A percentile compares a stretch with the other conserved stretches of the same genome.
phyloP scores from a whole-genome alignment of 2,113 vertebrate genomes.

The Phyllopteryx taeniolatus region DNA sequence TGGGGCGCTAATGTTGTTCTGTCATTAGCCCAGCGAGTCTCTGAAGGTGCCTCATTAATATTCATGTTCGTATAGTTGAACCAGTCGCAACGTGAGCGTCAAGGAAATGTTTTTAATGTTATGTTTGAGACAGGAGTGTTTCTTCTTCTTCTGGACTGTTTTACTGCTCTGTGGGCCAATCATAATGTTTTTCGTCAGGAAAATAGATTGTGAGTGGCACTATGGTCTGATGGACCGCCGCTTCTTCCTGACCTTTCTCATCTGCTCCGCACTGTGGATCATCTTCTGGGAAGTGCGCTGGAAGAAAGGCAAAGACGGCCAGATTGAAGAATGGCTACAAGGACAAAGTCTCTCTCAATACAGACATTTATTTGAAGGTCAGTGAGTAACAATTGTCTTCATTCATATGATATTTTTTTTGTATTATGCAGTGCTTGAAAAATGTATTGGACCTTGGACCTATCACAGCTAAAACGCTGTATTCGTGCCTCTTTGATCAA shows the following conservation, averaged over 20 bases:
- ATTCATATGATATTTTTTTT: not conserved
- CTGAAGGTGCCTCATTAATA: slow-evolving; percentile 43
- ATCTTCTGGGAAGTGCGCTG: slow-evolving; percentile 81
- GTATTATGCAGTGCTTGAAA: not conserved
- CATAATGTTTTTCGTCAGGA: not conserved
- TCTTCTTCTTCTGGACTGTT: not conserved
- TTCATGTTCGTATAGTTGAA: slow-evolving; percentile 39
- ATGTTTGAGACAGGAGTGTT: not conserved
- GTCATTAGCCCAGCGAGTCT: slow-evolving; percentile 25
- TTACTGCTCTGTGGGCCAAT: not conserved
- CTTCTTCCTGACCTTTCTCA: slow-evolving; percentile 78
- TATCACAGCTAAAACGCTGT: too few relatives aligned
- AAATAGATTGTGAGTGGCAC: slow-evolving; percentile 39
- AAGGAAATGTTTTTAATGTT: not conserved
- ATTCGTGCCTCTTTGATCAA: too few relatives aligned
- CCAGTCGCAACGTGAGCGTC: slow-evolving; percentile 2
- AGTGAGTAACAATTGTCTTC: slow-evolving; percentile 31
- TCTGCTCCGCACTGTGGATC: slow-evolving; percentile 75
- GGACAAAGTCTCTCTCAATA: slow-evolving; percentile 77
- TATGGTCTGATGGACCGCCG: slow-evolving; percentile 80
- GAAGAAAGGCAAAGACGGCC: slow-evolving; percentile 75
- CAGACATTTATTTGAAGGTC: slow-evolving; percentile 87
- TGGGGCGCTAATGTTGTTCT: slow-evolving; percentile 36
- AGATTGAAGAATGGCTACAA: slow-evolving; percentile 80
- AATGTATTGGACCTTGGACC: not conserved